Evolutionary conservation across 2,797 vertebrate genomes (phyloP).

Genomic region (Girardinus metallicus): DNA sequence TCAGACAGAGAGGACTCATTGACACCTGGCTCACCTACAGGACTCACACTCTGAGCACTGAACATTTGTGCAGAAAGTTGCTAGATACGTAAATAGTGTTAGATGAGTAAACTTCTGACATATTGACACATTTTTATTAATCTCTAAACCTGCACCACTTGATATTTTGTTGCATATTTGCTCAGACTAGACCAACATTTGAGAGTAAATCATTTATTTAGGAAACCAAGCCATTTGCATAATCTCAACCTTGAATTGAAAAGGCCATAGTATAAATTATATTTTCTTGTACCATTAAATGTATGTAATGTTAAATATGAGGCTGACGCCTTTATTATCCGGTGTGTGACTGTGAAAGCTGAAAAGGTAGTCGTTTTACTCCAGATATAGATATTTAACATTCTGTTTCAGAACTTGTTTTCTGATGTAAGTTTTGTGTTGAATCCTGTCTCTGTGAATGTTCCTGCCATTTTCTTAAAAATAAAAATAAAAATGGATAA

Average conservation of each 20-base stretch:
- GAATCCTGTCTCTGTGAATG: constrained; percentile 61
- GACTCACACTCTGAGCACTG: constrained; percentile 28
- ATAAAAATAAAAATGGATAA: constrained; percentile 22
- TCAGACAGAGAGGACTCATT: constrained; percentile 69
- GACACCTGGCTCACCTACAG: constrained; percentile 68
- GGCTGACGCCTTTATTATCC: constrained; percentile 39
- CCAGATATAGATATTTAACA: constrained; percentile 28
- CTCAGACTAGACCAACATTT: constrained; percentile 32
- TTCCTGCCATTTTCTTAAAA: constrained; percentile 63
- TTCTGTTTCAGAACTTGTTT: constrained; percentile 31
- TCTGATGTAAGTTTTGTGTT: constrained; percentile 58
- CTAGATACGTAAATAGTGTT: constrained; percentile 8
- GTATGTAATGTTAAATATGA: constrained; percentile 47
- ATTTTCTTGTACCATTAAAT: constrained; percentile 59
- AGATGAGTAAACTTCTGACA: neutral
- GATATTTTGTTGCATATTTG: constrained; percentile 28
- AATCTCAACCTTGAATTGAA: constrained; percentile 51
- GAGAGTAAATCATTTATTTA: constrained; percentile 20
- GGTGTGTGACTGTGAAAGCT: constrained; percentile 43
- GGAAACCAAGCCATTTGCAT: constrained; percentile 71
- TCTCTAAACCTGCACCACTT: neutral
- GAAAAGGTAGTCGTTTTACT: constrained; percentile 39
- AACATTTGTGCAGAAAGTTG: constrained; percentile 35
- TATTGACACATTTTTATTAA: neutral
- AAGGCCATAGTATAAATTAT: constrained; percentile 69